phyloP scores from a whole-genome alignment of 2,888 invertebrate genomes.

The Parascotia fuliginaria region DNA sequence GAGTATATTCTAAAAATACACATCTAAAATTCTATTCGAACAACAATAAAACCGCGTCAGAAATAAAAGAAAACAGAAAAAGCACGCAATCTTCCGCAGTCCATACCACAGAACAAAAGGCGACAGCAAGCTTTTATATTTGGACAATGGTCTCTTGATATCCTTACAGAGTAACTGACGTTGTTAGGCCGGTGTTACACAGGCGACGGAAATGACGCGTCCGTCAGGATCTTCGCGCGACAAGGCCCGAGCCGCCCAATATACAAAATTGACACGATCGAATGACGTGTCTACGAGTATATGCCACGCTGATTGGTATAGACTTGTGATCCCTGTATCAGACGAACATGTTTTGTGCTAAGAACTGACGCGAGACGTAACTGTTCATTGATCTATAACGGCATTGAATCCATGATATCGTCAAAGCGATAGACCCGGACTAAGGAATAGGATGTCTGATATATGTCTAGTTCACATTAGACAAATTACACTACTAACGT shows the following conservation, averaged over 20 bases:
- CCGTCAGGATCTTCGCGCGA: constrained; percentile 61
- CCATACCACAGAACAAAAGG: constrained; percentile 53
- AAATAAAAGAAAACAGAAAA: constrained; percentile 25
- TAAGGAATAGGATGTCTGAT: too few species aligned
- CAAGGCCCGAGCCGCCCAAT: constrained; percentile 29
- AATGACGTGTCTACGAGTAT: neutral
- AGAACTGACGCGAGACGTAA: neutral
- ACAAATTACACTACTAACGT: too few species aligned
- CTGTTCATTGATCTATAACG: neutral
- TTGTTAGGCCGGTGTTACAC: constrained; percentile 50
- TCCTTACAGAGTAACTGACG: constrained; percentile 58
- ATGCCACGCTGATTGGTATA: neutral
- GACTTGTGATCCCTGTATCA: neutral
- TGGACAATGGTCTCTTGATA: constrained; percentile 62
- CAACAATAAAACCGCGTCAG: constrained; percentile 14
- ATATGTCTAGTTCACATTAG: too few species aligned
- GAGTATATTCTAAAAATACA: neutral
- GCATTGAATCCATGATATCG: neutral
- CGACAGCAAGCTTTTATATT: constrained; percentile 59
- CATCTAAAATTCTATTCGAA: constrained; percentile 11
- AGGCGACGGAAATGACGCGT: constrained; percentile 68
- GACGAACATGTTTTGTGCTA: neutral
- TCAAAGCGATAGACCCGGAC: neutral
- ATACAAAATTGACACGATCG: constrained; percentile 17
- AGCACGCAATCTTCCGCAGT: constrained; percentile 42